phyloP scores from a whole-genome alignment of 1,140 invertebrate genomes.

The Lasioglossum albipes region DNA sequence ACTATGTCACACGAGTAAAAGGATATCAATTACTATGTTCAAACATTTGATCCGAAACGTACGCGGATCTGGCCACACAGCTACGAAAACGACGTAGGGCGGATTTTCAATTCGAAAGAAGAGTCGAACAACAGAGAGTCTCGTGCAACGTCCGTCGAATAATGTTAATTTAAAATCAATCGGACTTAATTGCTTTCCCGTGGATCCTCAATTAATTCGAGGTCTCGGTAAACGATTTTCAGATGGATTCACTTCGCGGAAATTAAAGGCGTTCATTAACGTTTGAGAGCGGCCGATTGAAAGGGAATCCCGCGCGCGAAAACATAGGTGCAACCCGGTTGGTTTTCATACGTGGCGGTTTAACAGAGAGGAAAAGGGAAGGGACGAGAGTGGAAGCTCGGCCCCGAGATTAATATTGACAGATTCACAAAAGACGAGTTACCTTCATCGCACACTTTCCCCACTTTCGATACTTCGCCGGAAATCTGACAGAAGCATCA shows the following conservation, averaged over 20 bases:
- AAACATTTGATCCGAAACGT: too few species aligned
- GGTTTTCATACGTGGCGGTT: conserved; percentile 4
- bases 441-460: conserved; percentile 4
- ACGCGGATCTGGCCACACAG: too few species aligned
- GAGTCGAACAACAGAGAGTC: too few species aligned
- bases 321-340: background rate
- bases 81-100: background rate
- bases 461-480: conserved; percentile 9
- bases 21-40: too few species aligned
- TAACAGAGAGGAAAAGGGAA: background rate
- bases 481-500: background rate
- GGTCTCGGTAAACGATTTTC: conserved; percentile 21
- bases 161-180: conserved; percentile 20
- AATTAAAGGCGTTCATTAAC: conserved; percentile 35
- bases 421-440: conserved; percentile 28
- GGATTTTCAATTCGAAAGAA: background rate
- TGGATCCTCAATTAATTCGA: background rate
- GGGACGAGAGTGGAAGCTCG: too few species aligned
- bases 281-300: conserved; percentile 16
- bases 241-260: conserved; percentile 8
- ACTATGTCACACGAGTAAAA: background rate
- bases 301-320: background rate
- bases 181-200: conserved; percentile 20
- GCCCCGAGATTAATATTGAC: conserved; percentile 40
- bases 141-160: background rate